phyloP scores from a whole-genome alignment of 92 coral and sea anemone species.

The Zoanthus gigantus region DNA sequence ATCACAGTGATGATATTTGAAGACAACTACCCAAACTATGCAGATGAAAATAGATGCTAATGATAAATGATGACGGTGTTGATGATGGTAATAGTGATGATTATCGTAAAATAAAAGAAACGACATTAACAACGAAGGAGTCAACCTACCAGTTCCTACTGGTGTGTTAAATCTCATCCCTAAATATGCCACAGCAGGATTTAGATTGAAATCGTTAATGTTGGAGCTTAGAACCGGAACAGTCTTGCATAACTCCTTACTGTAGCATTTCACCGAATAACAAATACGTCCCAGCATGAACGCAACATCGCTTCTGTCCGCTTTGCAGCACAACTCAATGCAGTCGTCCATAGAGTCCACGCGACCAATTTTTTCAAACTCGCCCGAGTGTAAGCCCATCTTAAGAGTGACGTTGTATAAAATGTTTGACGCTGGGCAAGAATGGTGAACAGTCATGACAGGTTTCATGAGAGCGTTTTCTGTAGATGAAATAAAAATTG shows the following conservation, averaged over 20 bases:
- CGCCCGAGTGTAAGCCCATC: slow-evolving; percentile 98
- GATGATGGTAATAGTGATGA: neutral
- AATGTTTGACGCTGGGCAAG: slow-evolving; percentile 89
- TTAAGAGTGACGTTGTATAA: slow-evolving; percentile 91
- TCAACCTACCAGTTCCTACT: slow-evolving; percentile 70
- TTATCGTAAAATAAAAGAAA: neutral
- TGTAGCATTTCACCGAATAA: slow-evolving; percentile 94
- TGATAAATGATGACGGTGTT: neutral
- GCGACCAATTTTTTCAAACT: slow-evolving; percentile 85
- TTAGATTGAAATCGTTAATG: slow-evolving; percentile 77
- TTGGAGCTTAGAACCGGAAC: slow-evolving; percentile 86
- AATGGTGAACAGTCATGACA: slow-evolving; percentile 71
- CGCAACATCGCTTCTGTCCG: slow-evolving; percentile 86
- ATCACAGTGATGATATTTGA: neutral
- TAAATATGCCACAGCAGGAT: slow-evolving; percentile 91
- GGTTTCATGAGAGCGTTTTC: slow-evolving; percentile 48
- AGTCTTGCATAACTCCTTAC: slow-evolving; percentile 89
- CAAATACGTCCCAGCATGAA: slow-evolving; percentile 97
- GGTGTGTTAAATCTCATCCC: slow-evolving; percentile 63
- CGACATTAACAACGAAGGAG: neutral
- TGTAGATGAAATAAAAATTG: slow-evolving; percentile 35
- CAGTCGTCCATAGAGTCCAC: slow-evolving; percentile 98
- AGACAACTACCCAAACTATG: neutral
- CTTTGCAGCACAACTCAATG: slow-evolving; percentile 92
- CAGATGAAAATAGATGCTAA: neutral